Evolutionary conservation across 2,888 invertebrate species (phyloP).

Genomic region (Amphipoea lucens): DNA sequence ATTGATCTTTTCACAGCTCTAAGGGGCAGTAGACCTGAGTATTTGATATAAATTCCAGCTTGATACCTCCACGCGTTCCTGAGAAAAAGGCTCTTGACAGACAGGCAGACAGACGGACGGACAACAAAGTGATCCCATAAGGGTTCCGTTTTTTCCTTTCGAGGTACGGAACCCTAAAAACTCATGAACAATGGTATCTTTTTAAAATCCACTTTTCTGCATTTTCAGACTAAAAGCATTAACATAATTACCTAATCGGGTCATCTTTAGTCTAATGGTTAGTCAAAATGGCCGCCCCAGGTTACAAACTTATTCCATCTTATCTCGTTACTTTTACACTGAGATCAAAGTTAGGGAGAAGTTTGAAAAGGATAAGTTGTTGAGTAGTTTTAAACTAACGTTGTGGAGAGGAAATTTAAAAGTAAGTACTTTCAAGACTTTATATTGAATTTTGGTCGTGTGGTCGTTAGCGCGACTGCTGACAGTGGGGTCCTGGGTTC

Average conservation of each 20-base stretch:
- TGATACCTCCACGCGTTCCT: too few species aligned
- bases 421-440: constrained; percentile 14
- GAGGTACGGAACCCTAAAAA: too few species aligned
- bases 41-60: too few species aligned
- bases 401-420: constrained; percentile 27
- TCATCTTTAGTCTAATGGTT: constrained; percentile 12
- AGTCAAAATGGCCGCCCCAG: constrained; percentile 33
- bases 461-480: too few species aligned
- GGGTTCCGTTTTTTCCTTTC: too few species aligned
- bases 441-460: constrained; percentile 13
- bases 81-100: too few species aligned
- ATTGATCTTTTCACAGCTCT: too few species aligned
- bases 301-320: constrained; percentile 48
- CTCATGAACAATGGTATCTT: too few species aligned
- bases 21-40: too few species aligned
- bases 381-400: constrained; percentile 36
- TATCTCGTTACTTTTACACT: constrained; percentile 12
- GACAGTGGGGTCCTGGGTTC: too few species aligned
- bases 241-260: constrained; percentile 24
- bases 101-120: too few species aligned
- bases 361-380: constrained; percentile 21
- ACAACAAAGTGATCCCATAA: too few species aligned
- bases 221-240: constrained; percentile 24
- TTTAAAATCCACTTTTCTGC: background rate
- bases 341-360: constrained; percentile 41